Evolutionary conservation across 2,797 vertebrate species (phyloP).

Genomic region (Pteropus rufus): DNA sequence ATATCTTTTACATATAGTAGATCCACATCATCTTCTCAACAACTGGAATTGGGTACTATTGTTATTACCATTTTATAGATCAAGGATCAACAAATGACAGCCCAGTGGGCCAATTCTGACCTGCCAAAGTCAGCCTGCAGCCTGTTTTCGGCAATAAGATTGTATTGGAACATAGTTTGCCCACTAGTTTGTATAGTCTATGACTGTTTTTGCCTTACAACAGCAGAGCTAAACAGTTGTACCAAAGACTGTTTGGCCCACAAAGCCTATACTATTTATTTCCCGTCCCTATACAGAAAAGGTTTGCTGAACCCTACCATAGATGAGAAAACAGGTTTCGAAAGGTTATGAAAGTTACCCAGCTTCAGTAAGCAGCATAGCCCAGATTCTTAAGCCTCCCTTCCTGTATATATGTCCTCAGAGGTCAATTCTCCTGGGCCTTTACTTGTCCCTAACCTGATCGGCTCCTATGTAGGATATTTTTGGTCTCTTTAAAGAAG

Average conservation of each 20-base stretch:
- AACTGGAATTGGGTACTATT: not conserved
- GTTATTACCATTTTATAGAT: not conserved
- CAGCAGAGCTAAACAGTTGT: not conserved
- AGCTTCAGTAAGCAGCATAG: not conserved
- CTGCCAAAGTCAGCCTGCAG: not conserved
- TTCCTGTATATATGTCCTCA: not conserved
- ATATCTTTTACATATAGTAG: not conserved
- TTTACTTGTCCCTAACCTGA: not conserved
- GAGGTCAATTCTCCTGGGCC: not conserved
- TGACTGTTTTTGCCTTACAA: not conserved
- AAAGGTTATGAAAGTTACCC: not conserved
- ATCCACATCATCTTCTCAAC: not conserved
- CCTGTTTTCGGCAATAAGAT: not conserved
- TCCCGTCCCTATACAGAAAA: not conserved
- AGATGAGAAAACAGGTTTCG: not conserved
- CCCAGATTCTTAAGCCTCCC: not conserved
- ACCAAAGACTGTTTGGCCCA: not conserved
- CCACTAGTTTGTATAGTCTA: not conserved
- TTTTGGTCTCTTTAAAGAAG: not conserved
- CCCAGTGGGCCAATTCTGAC: not conserved
- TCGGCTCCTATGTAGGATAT: not conserved
- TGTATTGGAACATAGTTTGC: not conserved
- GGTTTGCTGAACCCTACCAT: not conserved
- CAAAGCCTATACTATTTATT: not conserved
- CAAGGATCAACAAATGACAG: not conserved